These are phyloP conservation scores for Monochamus saltuarius DNA, from an alignment of 1,140 invertebrate genomes.

Conservation along the genomic window DNA sequence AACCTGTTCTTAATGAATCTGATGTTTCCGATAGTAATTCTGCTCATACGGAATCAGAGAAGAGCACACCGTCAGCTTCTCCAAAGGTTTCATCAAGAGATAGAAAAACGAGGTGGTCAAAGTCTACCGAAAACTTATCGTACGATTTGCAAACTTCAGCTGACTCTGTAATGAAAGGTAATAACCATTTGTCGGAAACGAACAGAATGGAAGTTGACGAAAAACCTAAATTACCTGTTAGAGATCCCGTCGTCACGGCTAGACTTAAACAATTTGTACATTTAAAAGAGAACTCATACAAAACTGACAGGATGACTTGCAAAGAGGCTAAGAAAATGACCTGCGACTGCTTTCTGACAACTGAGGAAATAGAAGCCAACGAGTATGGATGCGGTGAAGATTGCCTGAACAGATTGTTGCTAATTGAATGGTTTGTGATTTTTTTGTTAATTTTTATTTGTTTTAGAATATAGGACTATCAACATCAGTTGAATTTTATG, in stretches of 20 bases:
- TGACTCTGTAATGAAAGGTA: constrained; percentile 31
- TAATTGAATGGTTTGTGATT: constrained; percentile 90
- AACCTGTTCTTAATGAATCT: constrained; percentile 43
- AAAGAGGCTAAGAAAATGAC: constrained; percentile 91
- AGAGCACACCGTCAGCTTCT: constrained; percentile 18
- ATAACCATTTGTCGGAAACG: neutral
- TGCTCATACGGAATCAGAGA: constrained; percentile 34
- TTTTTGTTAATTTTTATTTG: neutral
- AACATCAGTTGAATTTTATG: too few species aligned
- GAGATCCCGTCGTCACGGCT: constrained; percentile 63
- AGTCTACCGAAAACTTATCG: constrained; percentile 37
- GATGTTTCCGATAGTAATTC: constrained; percentile 30
- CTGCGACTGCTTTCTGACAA: constrained; percentile 91
- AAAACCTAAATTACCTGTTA: neutral
- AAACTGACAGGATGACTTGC: constrained; percentile 75
- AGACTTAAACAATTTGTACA: constrained; percentile 76
- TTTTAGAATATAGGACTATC: neutral
- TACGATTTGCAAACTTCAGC: neutral
- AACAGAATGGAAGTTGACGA: neutral
- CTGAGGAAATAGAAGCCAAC: constrained; percentile 81
- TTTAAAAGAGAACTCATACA: constrained; percentile 83
- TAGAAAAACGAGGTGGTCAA: constrained; percentile 20
- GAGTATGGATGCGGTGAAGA: constrained; percentile 91
- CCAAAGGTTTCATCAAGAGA: constrained; percentile 17
- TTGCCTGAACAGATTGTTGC: constrained; percentile 93